Conservation (phyloP, 2,113 vertebrate genomes). For the Misgurnus mizolepis region DNA sequence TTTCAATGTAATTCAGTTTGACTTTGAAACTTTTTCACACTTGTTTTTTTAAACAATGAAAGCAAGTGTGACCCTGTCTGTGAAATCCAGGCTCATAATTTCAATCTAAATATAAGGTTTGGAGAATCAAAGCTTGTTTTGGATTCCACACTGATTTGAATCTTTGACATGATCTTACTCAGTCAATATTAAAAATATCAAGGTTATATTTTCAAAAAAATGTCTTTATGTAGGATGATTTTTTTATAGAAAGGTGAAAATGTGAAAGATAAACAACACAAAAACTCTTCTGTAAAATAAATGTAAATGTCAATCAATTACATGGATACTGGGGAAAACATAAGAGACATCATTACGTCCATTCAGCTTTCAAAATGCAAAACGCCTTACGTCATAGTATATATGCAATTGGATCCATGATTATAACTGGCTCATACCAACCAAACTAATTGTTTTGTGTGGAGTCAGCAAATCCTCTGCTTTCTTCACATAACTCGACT, state of each 20-base stretch:
- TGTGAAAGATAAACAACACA: background rate
- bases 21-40: too few species aligned
- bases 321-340: background rate
- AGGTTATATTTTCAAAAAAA: too few species aligned
- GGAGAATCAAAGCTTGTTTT: too few species aligned
- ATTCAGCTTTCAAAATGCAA: background rate
- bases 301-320: background rate
- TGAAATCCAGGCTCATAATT: too few species aligned
- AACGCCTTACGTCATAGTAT: background rate
- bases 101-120: too few species aligned
- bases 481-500: constrained; percentile 40
- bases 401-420: constrained; percentile 4
- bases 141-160: too few species aligned
- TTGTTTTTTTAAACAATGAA: too few species aligned
- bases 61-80: too few species aligned
- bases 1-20: background rate
- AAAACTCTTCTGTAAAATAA: background rate
- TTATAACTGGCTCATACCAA: constrained; percentile 9
- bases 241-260: too few species aligned
- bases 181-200: too few species aligned
- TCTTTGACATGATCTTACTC: too few species aligned
- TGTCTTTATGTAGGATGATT: background rate
- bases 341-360: background rate
- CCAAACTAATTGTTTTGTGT: background rate
- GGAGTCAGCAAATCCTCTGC: background rate